Conservation (phyloP, 2,113 vertebrate species). For the Lepus timidus region DNA sequence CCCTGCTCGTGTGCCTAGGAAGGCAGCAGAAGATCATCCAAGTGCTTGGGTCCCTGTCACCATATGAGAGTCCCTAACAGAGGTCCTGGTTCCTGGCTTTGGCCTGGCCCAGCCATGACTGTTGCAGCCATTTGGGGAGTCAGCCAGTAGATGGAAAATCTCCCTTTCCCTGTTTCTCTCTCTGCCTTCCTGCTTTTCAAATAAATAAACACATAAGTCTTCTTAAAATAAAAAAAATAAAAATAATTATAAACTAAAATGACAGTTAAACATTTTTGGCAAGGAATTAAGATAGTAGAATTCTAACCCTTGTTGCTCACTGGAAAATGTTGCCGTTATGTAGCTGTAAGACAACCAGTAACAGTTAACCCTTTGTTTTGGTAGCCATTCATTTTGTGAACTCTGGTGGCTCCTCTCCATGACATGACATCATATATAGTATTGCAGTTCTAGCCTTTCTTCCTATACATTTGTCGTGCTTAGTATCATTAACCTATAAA, state of each 20-base stretch:
- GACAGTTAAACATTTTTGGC: constrained; percentile 22
- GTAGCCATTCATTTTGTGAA: neutral
- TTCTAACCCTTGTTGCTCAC: neutral
- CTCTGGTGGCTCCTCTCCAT: neutral
- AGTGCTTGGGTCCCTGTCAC: no score
- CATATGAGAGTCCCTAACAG: no score
- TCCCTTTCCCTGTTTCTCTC: no score
- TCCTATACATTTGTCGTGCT: neutral
- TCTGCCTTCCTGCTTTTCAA: no score
- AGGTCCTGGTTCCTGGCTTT: no score
- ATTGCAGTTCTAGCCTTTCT: neutral
- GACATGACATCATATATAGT: neutral
- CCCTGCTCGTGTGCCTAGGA: no score
- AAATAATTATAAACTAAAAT: neutral
- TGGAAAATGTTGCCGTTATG: neutral
- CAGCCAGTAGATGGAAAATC: no score
- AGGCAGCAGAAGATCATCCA: no score
- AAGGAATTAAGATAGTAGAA: neutral
- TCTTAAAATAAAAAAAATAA: no score
- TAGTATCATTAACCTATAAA: neutral
- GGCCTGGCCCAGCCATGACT: no score
- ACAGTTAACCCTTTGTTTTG: neutral
- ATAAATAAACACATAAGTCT: no score
- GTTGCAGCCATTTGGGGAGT: no score
- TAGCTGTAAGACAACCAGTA: neutral